Evolutionary conservation across 35 echinoderm and acorn worm genomes (phyloP).

Genomic region (Patiria miniata): DNA sequence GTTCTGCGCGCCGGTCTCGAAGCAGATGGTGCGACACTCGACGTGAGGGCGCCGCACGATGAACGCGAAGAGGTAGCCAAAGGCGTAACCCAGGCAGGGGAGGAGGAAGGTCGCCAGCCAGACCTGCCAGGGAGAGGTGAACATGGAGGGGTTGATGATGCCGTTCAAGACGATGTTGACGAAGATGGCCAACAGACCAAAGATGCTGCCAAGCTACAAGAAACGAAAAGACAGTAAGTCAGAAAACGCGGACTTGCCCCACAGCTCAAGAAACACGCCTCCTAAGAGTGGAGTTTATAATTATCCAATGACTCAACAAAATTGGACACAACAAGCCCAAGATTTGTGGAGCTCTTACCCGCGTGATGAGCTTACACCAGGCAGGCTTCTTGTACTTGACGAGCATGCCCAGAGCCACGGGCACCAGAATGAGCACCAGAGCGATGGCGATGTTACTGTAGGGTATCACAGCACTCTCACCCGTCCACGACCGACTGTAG

Average conservation of each 20-base stretch:
- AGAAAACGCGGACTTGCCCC: neutral
- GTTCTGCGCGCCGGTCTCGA: constrained; percentile 88
- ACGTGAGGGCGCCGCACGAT: constrained; percentile 60
- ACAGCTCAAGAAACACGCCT: too few species aligned
- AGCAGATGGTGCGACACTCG: constrained; percentile 78
- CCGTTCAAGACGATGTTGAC: constrained; percentile 65
- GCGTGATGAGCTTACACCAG: constrained; percentile 44
- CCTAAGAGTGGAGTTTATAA: too few species aligned
- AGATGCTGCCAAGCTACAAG: constrained; percentile 62
- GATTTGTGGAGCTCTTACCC: constrained; percentile 23
- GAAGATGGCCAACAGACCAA: constrained; percentile 54
- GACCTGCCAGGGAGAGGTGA: constrained; percentile 63
- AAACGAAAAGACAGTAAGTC: neutral
- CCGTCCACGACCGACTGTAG: constrained; percentile 87
- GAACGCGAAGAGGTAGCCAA: constrained; percentile 65
- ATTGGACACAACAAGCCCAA: too few species aligned
- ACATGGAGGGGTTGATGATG: constrained; percentile 80
- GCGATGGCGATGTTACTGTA: constrained; percentile 73
- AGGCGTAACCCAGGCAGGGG: constrained; percentile 49
- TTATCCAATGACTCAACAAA: too few species aligned
- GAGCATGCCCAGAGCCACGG: constrained; percentile 76
- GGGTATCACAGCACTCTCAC: constrained; percentile 61
- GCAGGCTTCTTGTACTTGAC: constrained; percentile 55
- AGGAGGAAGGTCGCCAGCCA: constrained; percentile 66
- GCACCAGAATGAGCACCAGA: constrained; percentile 67